Base-by-base conservation (phyloP, 2,888 invertebrate genomes). In the Spodoptera exigua region DNA sequence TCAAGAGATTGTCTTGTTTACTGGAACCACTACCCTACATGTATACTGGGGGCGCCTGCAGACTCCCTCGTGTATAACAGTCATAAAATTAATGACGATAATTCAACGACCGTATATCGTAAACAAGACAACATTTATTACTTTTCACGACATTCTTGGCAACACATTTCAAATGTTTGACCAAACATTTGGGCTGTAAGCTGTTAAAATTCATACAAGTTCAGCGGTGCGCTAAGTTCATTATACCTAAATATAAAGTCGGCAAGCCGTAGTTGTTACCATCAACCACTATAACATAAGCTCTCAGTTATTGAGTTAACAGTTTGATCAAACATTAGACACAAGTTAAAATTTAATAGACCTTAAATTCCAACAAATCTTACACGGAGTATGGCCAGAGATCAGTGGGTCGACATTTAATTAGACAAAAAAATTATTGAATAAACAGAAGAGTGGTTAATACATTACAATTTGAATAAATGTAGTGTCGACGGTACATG, bases 291-390 rank as follows among this genome's bases (percentile, higher is more conserved):
- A 63, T 34, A 32, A 32, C 36, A 37, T 41, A 21, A 13, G 12
- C 11, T 49, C 39, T 11, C 12, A 35, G 14, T 54, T 54, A 65
- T 49, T 55, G 45, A 52, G 36, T 17, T n/a, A 35, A 47, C 36
- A 56, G 70, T 74, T 71, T 64, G 68, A 71, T 78, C 78, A 75
- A 75, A 75, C 75, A 78, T 77, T 59, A 36, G 58, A 66, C 46
- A 66, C 60, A 59, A 11, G 48, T 47, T 55, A 43, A 32, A 32
- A 56, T 51, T 58, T 55, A 61, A 53, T 32, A 49, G 43, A 54
- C 35, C 46, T 46, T 58, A 63, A 34, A 52, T 39, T 61, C 35
- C 53, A 74, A 62, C 39, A 59, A 54, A 21, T 36, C 18, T 60
- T 40, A 17, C 21, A 43, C 5, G 34, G 53, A 58, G 54, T 2